These are phyloP conservation scores for Euplexia lucipara DNA, from an alignment of 2,888 invertebrate species.

Conservation along the genomic window DNA sequence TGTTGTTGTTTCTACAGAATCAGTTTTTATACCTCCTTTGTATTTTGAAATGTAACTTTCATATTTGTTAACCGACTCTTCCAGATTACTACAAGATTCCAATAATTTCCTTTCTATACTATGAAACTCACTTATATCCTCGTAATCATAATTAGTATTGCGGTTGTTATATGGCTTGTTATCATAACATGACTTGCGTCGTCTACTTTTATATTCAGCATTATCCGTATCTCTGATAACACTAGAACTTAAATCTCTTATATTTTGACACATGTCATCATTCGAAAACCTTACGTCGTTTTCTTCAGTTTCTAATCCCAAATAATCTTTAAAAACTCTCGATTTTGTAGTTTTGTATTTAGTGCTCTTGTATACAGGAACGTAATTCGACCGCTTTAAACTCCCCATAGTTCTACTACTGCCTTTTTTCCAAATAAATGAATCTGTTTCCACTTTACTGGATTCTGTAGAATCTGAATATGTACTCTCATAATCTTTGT, in stretches of 20 bases:
- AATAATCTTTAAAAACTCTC: conserved; percentile 74
- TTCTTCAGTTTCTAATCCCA: conserved; percentile 66
- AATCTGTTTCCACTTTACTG: conserved; percentile 76
- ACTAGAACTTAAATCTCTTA: conserved; percentile 65
- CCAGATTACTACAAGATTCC: conserved; percentile 79
- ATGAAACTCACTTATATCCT: conserved; percentile 66
- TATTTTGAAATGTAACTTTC: conserved; percentile 75
- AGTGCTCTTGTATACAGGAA: conserved; percentile 73
- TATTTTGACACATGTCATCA: conserved; percentile 58
- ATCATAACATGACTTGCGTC: conserved; percentile 34
- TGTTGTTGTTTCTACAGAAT: conserved; percentile 34
- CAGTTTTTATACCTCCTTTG: conserved; percentile 56
- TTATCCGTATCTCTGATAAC: conserved; percentile 64
- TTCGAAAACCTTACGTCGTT: conserved; percentile 44
- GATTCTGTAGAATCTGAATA: conserved; percentile 77
- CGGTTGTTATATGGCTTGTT: conserved; percentile 33
- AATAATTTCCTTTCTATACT: conserved; percentile 77
- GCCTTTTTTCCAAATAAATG: conserved; percentile 77
- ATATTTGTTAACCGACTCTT: conserved; percentile 77
- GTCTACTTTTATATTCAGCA: conserved; percentile 48
- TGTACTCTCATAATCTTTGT: conserved; percentile 61
- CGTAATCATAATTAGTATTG: conserved; percentile 59
- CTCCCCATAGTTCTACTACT: conserved; percentile 59
- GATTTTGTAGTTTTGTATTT: conserved; percentile 72
- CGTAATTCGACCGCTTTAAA: conserved; percentile 64